Percentiles rank a stretch among this genome's conserved stretches.
phyloP scores from a whole-genome alignment of 2,888 invertebrate genomes.

The Noctua comes region DNA sequence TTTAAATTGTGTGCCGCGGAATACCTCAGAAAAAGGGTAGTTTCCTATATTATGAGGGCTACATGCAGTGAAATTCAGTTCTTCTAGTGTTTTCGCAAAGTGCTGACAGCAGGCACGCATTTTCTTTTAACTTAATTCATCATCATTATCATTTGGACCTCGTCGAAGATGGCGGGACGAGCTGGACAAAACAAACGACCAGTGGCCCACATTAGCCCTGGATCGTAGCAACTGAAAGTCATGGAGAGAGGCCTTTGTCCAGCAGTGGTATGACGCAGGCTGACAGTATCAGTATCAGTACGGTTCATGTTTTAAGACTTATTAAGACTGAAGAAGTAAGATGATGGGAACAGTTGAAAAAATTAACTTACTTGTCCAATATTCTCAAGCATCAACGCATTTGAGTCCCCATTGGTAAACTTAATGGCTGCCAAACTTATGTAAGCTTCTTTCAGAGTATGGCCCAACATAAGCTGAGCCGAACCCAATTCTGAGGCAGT shows the following conservation, averaged over 20 bases:
- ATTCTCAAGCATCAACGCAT: constrained; percentile 86
- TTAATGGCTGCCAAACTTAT: constrained; percentile 86
- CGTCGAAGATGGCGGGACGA: too few relatives aligned
- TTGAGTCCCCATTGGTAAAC: constrained; percentile 87
- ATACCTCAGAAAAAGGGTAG: neutral
- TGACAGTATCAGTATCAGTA: too few relatives aligned
- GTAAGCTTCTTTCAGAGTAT: constrained; percentile 84
- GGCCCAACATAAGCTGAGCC: constrained; percentile 82
- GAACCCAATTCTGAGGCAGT: constrained; percentile 79
- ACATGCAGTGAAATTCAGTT: neutral
- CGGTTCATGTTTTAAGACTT: neutral
- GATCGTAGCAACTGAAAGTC: too few relatives aligned
- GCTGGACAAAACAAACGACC: too few relatives aligned
- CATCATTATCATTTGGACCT: too few relatives aligned
- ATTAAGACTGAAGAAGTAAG: neutral
- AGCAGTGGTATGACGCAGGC: too few relatives aligned
- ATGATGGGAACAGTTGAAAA: neutral
- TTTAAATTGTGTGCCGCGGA: neutral
- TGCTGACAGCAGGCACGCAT: neutral
- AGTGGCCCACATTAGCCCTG: too few relatives aligned
- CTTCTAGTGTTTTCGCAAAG: neutral
- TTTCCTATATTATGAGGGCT: neutral
- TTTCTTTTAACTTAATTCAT: neutral
- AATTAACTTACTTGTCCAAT: constrained; percentile 81
- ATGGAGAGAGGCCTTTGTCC: too few relatives aligned